phyloP scores from a whole-genome alignment of 2,888 invertebrate species.

The Hecatera dysodea region DNA sequence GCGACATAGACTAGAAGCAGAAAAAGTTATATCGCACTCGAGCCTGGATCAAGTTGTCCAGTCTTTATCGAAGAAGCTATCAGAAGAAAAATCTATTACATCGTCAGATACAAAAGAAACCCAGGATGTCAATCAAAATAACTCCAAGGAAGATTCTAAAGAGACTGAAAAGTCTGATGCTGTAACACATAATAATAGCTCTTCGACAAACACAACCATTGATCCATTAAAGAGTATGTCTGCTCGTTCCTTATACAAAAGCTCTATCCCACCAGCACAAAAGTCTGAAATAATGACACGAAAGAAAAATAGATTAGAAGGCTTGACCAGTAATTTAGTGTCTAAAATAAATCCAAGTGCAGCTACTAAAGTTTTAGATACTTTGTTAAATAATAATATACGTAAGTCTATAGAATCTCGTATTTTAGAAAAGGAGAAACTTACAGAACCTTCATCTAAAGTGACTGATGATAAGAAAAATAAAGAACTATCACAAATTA shows the following conservation, averaged over 20 bases:
- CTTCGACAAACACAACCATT: constrained; percentile 66
- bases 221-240: constrained; percentile 89
- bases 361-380: constrained; percentile 89
- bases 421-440: constrained; percentile 87
- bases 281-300: constrained; percentile 91
- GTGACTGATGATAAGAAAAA: constrained; percentile 78
- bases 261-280: constrained; percentile 87
- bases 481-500: constrained; percentile 83
- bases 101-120: constrained; percentile 73
- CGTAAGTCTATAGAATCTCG: constrained; percentile 88
- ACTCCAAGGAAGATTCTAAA: constrained; percentile 77
- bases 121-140: constrained; percentile 81
- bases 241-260: constrained; percentile 87
- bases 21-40: constrained; percentile 83
- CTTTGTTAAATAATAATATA: constrained; percentile 88
- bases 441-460: constrained; percentile 74
- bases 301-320: constrained; percentile 92
- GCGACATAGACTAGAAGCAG: constrained; percentile 92
- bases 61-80: constrained; percentile 87
- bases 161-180: constrained; percentile 72
- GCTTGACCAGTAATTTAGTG: constrained; percentile 91
- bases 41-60: constrained; percentile 88
- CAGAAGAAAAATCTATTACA: constrained; percentile 81
- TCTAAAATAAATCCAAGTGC: constrained; percentile 91
- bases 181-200: constrained; percentile 63